Evolutionary conservation across 2,797 vertebrate species (phyloP).

Genomic region (Typhlichthys eigenmanni): DNA sequence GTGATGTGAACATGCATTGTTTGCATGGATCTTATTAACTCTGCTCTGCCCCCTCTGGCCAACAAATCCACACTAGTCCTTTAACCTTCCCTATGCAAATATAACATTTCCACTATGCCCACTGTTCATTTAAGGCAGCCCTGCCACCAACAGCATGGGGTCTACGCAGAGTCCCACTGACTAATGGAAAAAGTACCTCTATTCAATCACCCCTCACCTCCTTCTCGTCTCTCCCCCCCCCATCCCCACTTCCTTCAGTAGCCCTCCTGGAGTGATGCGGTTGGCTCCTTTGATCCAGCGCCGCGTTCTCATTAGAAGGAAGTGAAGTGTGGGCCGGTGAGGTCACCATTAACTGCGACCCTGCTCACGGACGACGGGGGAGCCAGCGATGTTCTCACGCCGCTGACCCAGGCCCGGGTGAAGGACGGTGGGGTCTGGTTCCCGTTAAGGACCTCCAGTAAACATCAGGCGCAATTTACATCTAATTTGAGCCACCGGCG

Average conservation of each 20-base stretch:
- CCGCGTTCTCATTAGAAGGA: constrained; percentile 98
- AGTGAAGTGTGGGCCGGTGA: constrained; percentile 94
- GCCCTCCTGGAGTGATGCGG: constrained; percentile 89
- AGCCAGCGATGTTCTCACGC: constrained; percentile 86
- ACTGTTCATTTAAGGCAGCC: constrained; percentile 34
- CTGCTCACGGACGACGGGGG: constrained; percentile 87
- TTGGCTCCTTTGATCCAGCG: constrained; percentile 91
- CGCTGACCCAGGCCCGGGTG: constrained; percentile 68
- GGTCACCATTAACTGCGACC: constrained; percentile 89
- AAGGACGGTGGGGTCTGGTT: constrained; percentile 77
- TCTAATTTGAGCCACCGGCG: constrained; percentile 77
- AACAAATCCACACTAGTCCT: too few relatives aligned
- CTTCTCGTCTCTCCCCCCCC: constrained; percentile 50
- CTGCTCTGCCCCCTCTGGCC: too few relatives aligned
- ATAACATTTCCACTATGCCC: too few relatives aligned
- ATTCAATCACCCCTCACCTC: constrained; percentile 39
- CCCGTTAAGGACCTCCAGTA: constrained; percentile 82
- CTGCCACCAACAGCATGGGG: constrained; percentile 56
- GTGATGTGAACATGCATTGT: too few relatives aligned
- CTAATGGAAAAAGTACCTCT: constrained; percentile 82
- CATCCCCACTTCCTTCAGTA: constrained; percentile 83
- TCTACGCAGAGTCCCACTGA: constrained; percentile 77
- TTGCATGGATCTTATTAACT: too few relatives aligned
- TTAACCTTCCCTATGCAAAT: too few relatives aligned
- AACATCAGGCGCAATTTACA: constrained; percentile 81